Evolutionary conservation across 2,797 vertebrate species (phyloP).

Genomic region (Alfaro cultratus): DNA sequence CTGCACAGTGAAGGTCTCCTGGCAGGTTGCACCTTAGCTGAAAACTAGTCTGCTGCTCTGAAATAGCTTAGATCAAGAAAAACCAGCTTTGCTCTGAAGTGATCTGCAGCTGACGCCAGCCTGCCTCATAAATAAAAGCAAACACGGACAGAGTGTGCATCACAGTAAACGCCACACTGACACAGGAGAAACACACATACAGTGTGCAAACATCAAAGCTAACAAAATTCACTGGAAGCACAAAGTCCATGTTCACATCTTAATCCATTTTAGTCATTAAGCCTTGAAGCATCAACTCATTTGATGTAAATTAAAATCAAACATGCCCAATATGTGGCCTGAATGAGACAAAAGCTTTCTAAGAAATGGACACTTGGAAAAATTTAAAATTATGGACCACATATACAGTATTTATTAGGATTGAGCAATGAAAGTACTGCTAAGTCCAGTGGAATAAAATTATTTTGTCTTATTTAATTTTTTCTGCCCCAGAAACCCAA

Average conservation of each 20-base stretch:
- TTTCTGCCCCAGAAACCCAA: too few relatives aligned
- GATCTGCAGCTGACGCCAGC: not conserved
- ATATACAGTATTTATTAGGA: not conserved
- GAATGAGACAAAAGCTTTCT: not conserved
- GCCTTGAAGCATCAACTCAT: not conserved
- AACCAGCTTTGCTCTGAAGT: not conserved
- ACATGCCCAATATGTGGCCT: not conserved
- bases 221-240: not conserved
- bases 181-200: not conserved
- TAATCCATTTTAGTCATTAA: conserved; percentile 31
- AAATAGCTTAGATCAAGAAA: not conserved
- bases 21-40: not conserved
- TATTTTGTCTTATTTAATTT: too few relatives aligned
- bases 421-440: too few relatives aligned
- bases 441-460: too few relatives aligned
- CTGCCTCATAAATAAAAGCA: not conserved
- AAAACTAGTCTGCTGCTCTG: not conserved
- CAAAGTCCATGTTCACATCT: conserved; percentile 32
- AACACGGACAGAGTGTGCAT: not conserved
- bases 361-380: not conserved
- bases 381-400: not conserved
- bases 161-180: not conserved
- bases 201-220: not conserved
- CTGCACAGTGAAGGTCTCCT: not conserved
- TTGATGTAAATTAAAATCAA: not conserved